These are phyloP conservation scores for Pogonus chalceus DNA, from an alignment of 1,140 invertebrate species.

Conservation along the genomic window DNA sequence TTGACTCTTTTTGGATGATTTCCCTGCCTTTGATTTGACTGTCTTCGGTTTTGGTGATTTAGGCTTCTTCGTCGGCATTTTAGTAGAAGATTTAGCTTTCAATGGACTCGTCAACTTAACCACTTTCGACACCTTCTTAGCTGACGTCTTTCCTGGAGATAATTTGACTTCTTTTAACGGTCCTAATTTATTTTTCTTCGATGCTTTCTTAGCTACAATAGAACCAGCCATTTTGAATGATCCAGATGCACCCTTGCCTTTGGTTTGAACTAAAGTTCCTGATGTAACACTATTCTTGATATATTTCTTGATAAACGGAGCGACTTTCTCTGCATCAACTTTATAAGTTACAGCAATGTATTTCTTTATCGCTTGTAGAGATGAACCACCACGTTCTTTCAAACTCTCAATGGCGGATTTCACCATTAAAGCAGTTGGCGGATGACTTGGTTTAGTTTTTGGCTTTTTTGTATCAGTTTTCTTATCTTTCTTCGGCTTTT, in stretches of 20 bases:
- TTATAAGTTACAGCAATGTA: conserved; percentile 48
- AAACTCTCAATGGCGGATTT: conserved; percentile 46
- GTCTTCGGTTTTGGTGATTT: no score
- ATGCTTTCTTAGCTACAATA: conserved; percentile 1
- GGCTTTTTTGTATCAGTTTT: neutral
- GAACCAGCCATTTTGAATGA: conserved; percentile 43
- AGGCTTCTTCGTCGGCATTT: no score
- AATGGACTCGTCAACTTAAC: no score
- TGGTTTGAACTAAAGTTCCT: conserved; percentile 46
- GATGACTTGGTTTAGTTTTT: no score
- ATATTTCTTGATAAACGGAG: conserved; percentile 51
- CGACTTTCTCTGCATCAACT: conserved; percentile 44
- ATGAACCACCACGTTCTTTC: conserved; percentile 49
- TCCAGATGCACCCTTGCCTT: conserved; percentile 50
- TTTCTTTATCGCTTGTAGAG: conserved; percentile 52
- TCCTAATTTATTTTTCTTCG: no score
- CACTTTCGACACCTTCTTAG: conserved; percentile 11
- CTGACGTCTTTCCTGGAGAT: neutral
- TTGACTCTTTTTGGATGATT: no score
- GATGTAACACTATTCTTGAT: conserved; percentile 44
- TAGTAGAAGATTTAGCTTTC: no score
- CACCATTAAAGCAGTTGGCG: no score
- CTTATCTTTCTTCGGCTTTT: neutral
- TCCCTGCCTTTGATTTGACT: no score
- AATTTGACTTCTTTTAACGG: no score